Conservation (phyloP, 2,888 invertebrate genomes). For the Drosophila merina region DNA sequence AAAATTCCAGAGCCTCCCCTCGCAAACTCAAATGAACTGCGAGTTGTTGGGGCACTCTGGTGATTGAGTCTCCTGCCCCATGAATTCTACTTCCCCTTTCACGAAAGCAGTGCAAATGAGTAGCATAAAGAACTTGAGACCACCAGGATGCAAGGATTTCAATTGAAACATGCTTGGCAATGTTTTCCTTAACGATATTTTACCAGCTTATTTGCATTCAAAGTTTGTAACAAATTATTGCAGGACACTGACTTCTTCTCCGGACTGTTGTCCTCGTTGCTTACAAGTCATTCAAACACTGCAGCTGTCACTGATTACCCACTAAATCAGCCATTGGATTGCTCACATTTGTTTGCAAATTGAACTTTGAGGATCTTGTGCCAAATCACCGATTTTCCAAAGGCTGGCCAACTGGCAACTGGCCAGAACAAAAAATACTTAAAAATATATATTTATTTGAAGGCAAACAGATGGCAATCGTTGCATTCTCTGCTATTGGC, state of each 20-base stretch:
- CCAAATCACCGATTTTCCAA: conserved; percentile 62
- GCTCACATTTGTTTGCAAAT: conserved; percentile 67
- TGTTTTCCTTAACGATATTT: conserved; percentile 29
- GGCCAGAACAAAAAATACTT: conserved; percentile 50
- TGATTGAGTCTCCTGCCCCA: conserved; percentile 58
- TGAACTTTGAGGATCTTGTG: conserved; percentile 64
- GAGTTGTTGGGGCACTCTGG: conserved; percentile 57
- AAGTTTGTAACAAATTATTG: conserved; percentile 21
- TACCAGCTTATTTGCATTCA: conserved; percentile 39
- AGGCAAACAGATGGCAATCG: conserved; percentile 69
- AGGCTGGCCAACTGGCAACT: conserved; percentile 57
- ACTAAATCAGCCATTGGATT: conserved; percentile 71
- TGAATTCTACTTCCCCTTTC: conserved; percentile 1
- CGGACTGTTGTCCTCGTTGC: conserved; percentile 35
- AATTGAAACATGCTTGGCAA: conserved; percentile 43
- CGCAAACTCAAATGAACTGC: conserved; percentile 64
- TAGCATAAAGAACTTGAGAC: conserved; percentile 35
- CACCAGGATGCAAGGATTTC: conserved; percentile 12
- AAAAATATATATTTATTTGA: conserved; percentile 26
- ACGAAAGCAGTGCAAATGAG: conserved; percentile 54
- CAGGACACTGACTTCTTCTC: conserved; percentile 1
- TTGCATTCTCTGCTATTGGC: conserved; percentile 50
- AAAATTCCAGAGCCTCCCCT: conserved; percentile 42
- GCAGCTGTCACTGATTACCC: conserved; percentile 76
- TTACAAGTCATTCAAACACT: conserved; percentile 64